Conservation (phyloP, 1,140 invertebrate genomes). For the Ganaspis sp. region DNA sequence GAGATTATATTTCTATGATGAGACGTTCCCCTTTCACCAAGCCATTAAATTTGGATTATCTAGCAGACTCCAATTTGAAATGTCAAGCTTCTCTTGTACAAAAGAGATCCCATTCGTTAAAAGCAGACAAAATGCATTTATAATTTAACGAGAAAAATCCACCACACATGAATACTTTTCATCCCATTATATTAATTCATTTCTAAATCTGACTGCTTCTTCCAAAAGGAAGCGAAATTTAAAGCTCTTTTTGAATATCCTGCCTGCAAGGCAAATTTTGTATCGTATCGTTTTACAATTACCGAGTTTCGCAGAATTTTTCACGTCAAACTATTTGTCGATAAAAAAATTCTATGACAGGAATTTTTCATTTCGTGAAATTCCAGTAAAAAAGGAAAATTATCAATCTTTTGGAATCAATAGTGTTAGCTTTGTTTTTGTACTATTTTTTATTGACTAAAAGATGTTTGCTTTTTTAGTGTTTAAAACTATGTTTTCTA, state of each 20-base stretch:
- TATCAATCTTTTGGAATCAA: too few species aligned
- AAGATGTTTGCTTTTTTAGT: too few species aligned
- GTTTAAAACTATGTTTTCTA: too few species aligned
- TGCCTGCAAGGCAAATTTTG: too few species aligned
- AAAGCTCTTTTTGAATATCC: background rate
- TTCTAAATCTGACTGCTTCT: background rate
- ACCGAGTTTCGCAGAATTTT: too few species aligned
- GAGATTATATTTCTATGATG: conserved; percentile 19
- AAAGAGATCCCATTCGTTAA: background rate
- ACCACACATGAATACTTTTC: background rate
- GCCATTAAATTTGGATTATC: conserved; percentile 27
- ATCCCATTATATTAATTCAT: background rate
- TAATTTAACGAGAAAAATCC: background rate
- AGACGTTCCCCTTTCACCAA: conserved; percentile 13
- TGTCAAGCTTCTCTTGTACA: conserved; percentile 1
- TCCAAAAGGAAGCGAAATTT: background rate
- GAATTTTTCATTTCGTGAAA: too few species aligned
- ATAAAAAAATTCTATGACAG: too few species aligned
- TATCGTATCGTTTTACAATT: background rate
- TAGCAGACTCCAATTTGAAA: background rate
- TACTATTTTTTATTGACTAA: too few species aligned
- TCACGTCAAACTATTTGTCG: too few species aligned
- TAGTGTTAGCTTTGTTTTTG: too few species aligned
- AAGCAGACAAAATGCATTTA: background rate
- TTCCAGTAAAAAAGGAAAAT: too few species aligned